Conservation (phyloP, 2,888 invertebrate genomes). For the Eutolmus rufibarbis region DNA sequence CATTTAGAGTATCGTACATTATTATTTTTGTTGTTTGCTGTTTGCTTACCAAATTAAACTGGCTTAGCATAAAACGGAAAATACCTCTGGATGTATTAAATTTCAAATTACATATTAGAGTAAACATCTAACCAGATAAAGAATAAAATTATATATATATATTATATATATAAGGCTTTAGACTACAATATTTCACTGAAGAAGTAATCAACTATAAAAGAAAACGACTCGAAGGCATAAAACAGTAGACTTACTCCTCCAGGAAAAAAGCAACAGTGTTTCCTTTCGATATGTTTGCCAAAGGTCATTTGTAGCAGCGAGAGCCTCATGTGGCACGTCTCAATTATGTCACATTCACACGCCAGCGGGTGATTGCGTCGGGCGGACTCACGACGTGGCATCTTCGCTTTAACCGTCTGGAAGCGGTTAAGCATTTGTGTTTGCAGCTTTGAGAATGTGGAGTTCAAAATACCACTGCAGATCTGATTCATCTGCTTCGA, state of each 20-base stretch:
- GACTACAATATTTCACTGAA: too few species aligned
- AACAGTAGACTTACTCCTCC: constrained; percentile 76
- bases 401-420: constrained; percentile 86
- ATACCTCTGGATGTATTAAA: background rate
- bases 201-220: background rate
- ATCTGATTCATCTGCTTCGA: constrained; percentile 81
- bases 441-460: constrained; percentile 85
- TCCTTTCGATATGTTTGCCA: constrained; percentile 92
- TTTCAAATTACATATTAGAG: background rate
- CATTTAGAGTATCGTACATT: background rate
- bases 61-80: background rate
- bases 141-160: too few species aligned
- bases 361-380: constrained; percentile 88
- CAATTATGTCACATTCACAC: constrained; percentile 91
- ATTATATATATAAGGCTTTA: too few species aligned
- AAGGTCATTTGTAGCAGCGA: constrained; percentile 92
- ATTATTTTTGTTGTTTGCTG: background rate
- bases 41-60: background rate
- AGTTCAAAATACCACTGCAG: constrained; percentile 81
- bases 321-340: constrained; percentile 90
- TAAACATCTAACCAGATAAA: too few species aligned
- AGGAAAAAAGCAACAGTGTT: constrained; percentile 93
- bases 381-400: constrained; percentile 89
- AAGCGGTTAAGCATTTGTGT: constrained; percentile 84
- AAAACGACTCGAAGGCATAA: background rate